Conservation (phyloP, 1,140 invertebrate genomes). For the Liolophura sinensis region DNA sequence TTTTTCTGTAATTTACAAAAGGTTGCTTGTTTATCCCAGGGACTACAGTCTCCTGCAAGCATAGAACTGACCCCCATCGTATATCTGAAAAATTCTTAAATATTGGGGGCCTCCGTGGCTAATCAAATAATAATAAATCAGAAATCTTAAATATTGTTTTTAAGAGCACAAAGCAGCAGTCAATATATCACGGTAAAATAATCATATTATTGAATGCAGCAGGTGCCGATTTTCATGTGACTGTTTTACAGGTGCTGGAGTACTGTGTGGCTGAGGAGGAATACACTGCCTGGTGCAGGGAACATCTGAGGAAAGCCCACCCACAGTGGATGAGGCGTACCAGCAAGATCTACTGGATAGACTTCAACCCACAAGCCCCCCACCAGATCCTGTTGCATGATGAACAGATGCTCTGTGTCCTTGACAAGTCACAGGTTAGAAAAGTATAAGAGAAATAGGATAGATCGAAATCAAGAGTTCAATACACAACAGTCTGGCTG, state of each 20-base stretch:
- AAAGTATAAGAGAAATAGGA: not conserved
- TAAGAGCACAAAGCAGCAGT: too few relatives aligned
- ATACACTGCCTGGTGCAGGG: constrained; percentile 38
- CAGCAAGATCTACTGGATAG: constrained; percentile 26
- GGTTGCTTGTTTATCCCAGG: too few relatives aligned
- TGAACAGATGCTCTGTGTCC: constrained; percentile 66
- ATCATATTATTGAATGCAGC: not conserved
- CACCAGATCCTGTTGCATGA: constrained; percentile 66
- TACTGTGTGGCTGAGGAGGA: constrained; percentile 31
- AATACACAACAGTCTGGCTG: too few relatives aligned
- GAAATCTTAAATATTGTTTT: too few relatives aligned
- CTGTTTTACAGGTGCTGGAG: constrained; percentile 35
- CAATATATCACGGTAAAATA: too few relatives aligned
- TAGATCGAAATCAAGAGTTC: too few relatives aligned
- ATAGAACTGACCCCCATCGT: too few relatives aligned
- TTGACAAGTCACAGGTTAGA: constrained; percentile 65
- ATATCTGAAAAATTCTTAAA: too few relatives aligned
- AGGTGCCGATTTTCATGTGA: not conserved
- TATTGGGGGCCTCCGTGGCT: too few relatives aligned
- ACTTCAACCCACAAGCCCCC: constrained; percentile 14
- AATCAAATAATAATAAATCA: too few relatives aligned
- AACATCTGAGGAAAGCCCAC: constrained; percentile 20
- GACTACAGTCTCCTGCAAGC: too few relatives aligned
- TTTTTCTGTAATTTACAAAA: too few relatives aligned
- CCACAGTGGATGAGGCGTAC: constrained; percentile 31